Conservation (phyloP, 2,113 vertebrate genomes). For the Mellivora capensis region DNA sequence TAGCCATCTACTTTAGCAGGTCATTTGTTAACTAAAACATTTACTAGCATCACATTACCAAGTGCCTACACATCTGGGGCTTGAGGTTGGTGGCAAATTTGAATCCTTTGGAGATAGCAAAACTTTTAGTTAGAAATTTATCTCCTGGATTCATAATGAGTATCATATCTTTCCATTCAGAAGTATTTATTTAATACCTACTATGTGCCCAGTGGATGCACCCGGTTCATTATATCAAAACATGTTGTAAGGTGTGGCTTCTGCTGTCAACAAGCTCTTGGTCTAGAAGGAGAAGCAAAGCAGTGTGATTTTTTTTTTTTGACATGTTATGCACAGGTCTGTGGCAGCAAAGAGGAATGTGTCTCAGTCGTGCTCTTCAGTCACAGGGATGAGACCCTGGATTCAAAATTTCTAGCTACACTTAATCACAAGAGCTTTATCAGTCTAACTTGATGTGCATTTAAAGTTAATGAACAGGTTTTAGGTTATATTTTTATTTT, state of each 20-base stretch:
- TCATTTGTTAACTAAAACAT: neutral
- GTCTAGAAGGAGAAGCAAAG: conserved; percentile 13
- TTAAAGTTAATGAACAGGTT: conserved; percentile 18
- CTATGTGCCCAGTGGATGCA: neutral
- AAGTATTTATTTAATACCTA: neutral
- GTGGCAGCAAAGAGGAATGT: neutral
- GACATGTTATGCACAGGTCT: neutral
- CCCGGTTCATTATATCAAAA: neutral
- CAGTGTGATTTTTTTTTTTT: neutral
- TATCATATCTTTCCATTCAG: neutral
- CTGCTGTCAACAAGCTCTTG: neutral
- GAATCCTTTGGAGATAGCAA: neutral
- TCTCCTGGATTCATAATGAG: neutral
- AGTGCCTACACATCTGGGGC: neutral
- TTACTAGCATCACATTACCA: neutral
- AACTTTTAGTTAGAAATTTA: conserved; percentile 31
- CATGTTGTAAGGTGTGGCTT: neutral
- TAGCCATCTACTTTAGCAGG: neutral
- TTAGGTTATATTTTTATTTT: conserved; percentile 44
- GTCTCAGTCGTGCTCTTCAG: neutral
- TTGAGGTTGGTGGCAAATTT: neutral
- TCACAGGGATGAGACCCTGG: neutral
- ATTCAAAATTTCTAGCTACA: conserved; percentile 13
- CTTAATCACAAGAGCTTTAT: conserved; percentile 28
- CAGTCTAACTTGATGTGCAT: neutral